phyloP scores from a whole-genome alignment of 2,797 vertebrate genomes.

The Lophotriccus pileatus region DNA sequence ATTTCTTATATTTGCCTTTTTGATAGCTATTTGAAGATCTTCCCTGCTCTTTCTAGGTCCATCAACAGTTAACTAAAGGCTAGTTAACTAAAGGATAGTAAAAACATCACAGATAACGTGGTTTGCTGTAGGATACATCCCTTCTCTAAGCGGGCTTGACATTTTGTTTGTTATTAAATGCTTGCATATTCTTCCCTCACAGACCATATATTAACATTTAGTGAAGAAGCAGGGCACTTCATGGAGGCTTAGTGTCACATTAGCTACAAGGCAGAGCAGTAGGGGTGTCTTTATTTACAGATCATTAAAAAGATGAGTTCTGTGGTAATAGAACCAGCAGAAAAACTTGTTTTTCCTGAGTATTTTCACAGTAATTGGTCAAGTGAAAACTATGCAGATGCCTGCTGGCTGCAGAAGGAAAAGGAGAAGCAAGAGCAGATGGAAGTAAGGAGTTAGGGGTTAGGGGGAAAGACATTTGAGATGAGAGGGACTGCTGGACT shows the following conservation, averaged over 20 bases:
- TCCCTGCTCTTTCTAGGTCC: neutral
- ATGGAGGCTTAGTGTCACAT: neutral
- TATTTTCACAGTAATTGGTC: constrained; percentile 17
- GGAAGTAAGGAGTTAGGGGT: neutral
- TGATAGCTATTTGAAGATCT: neutral
- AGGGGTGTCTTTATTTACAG: constrained; percentile 3
- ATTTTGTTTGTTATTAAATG: neutral
- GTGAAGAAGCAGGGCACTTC: neutral
- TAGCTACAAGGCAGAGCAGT: neutral
- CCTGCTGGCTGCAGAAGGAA: constrained; percentile 2
- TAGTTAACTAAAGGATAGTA: neutral
- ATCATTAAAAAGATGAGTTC: neutral
- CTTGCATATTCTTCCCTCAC: neutral
- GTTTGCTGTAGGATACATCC: neutral
- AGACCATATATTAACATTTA: neutral
- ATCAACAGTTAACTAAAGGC: neutral
- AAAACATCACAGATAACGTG: neutral
- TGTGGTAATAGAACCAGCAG: neutral
- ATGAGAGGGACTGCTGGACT: neutral
- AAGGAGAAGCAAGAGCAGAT: neutral
- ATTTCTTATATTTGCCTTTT: neutral
- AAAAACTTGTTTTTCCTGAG: constrained; percentile 27
- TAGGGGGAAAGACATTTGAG: neutral
- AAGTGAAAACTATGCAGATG: constrained; percentile 6
- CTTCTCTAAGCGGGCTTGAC: neutral